phyloP scores from a whole-genome alignment of 1,140 invertebrate species.

The Drosophila rhopaloa region DNA sequence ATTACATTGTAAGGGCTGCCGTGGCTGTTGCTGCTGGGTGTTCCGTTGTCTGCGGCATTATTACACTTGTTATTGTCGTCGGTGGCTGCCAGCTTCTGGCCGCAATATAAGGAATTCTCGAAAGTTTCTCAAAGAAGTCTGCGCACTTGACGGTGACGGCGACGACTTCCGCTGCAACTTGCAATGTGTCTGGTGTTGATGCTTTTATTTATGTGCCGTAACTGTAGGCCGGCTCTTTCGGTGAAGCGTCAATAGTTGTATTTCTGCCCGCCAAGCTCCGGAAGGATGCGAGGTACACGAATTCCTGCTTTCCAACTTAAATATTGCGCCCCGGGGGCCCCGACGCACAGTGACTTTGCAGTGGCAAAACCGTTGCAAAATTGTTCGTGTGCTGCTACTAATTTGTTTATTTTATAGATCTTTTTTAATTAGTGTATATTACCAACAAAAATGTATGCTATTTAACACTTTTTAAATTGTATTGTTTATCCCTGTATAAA shows the following conservation, averaged over 20 bases:
- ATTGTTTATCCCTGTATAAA: too few relatives aligned
- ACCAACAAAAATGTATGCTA: too few relatives aligned
- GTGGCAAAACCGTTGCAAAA: too few relatives aligned
- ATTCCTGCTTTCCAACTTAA: conserved; percentile 59
- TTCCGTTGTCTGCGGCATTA: conserved; percentile 77
- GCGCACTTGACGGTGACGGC: conserved; percentile 70
- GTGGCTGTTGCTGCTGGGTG: conserved; percentile 44
- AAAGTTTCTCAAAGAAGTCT: conserved; percentile 75
- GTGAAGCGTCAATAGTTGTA: conserved; percentile 78
- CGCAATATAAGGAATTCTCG: conserved; percentile 70
- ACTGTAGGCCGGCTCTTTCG: conserved; percentile 59
- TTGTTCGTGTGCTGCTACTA: too few relatives aligned
- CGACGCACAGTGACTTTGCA: conserved; percentile 1
- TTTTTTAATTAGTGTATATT: too few relatives aligned
- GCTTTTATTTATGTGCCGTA: conserved; percentile 72
- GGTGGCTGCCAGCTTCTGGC: conserved; percentile 27
- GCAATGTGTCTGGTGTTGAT: conserved; percentile 77
- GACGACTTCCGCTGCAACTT: conserved; percentile 79
- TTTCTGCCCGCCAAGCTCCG: conserved; percentile 45
- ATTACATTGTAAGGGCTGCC: conserved; percentile 68
- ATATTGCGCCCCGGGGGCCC: conserved; percentile 61
- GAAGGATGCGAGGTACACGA: conserved; percentile 68
- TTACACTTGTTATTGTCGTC: conserved; percentile 76
- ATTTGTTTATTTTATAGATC: too few relatives aligned
- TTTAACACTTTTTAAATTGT: too few relatives aligned